phyloP scores from a whole-genome alignment of 2,797 vertebrate genomes.

The Phataginus tricuspis region DNA sequence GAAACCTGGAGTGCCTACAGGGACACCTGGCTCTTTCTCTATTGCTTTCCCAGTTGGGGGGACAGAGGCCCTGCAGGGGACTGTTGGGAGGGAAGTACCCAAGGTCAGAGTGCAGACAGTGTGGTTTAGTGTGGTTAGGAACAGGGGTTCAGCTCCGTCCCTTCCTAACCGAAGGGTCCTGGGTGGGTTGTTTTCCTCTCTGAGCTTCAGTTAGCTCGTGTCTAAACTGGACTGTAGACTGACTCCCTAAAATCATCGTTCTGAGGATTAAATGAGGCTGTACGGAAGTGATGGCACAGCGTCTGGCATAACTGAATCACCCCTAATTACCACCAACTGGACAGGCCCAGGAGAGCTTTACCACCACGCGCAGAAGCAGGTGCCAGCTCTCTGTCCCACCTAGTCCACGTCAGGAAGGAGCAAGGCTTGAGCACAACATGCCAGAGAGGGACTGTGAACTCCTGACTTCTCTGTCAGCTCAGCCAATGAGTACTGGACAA shows the following conservation, averaged over 20 bases:
- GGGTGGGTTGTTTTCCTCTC: background rate
- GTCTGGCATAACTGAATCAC: rapidly evolving
- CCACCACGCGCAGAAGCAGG: background rate
- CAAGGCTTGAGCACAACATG: background rate
- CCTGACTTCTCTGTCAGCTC: background rate
- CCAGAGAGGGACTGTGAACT: background rate
- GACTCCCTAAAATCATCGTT: background rate
- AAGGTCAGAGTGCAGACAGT: background rate
- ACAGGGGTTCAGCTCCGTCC: background rate
- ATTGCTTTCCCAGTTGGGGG: background rate
- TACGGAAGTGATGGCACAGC: rapidly evolving
- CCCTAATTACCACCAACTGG: background rate
- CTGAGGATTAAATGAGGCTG: background rate
- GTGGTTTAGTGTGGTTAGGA: background rate
- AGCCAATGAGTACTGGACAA: background rate
- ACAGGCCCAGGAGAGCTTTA: background rate
- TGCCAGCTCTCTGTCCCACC: background rate
- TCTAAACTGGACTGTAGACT: background rate
- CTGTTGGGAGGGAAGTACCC: background rate
- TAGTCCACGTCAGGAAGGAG: background rate
- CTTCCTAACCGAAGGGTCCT: background rate
- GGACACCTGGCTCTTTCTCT: background rate
- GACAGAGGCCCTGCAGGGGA: background rate
- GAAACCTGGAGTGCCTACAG: slow-evolving; percentile 51
- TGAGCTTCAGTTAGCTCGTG: background rate